Evolutionary conservation across 2,113 vertebrate species (phyloP), one percentile per base, ranked within the genome.

Genomic region (Psophia crepitans): DNA sequence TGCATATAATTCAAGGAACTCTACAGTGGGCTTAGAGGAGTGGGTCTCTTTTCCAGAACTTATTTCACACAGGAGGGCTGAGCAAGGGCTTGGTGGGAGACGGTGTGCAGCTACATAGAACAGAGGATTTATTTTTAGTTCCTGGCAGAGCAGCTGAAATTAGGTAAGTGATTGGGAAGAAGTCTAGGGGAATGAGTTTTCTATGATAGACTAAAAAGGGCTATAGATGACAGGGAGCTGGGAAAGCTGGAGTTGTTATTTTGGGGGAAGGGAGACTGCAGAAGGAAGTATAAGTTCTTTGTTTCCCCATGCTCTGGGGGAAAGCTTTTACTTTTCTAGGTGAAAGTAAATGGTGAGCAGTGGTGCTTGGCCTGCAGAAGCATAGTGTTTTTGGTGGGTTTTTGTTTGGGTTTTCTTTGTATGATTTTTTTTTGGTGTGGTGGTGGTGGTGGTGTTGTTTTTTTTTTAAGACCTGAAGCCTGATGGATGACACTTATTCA

Each of bases 81-180:
- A 88, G 49, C 70, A 73, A 63, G 78, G 70, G 20, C 54, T 80
- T 57, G 35, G 28, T 96, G 79, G 49, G 66, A 94, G 48, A 79
- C 53, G 23, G 44, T 57, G 65, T 63, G 69, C 73, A 78, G n/a
- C 60, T 78, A 24, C 27, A 5, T 33, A 2, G 53, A 73, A 60
- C 28, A n/a, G 49, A 81, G 56, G 43, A 23, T 33, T 41, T 95
- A 88, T 90, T 90, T 96, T 90, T 95, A 74, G 83, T 77, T 74
- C 30, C 54, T 93, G 51, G 83, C 58, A 84, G 30, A 87, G 70
- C 26, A 87, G 87, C 61, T 93, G 82, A 90, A 91, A 91, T 95
- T 66, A 85, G 78, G 75, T 58, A 96, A 77, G n/a, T 70, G 71
- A 22, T 74, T 84, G 80, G 71, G 39, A 97, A 56, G 57, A 41